Evolutionary conservation across 2,888 invertebrate genomes (phyloP).

Genomic region (Hydrotaea cyrtoneurina): DNA sequence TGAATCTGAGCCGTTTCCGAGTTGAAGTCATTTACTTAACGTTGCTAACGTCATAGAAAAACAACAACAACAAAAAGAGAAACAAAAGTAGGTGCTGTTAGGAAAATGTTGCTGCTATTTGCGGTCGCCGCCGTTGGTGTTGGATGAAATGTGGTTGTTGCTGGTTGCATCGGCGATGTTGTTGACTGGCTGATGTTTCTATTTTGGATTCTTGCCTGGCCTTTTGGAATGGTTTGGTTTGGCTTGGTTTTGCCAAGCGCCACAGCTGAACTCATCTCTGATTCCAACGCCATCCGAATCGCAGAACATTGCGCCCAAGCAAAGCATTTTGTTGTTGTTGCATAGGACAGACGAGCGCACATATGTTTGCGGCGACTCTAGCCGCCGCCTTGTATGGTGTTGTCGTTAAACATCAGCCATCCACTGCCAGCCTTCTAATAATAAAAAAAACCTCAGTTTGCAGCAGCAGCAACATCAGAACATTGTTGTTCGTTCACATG

Average conservation of each 20-base stretch:
- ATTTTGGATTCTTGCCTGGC: slow-evolving; percentile 1
- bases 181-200: background rate
- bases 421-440: background rate
- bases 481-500: background rate
- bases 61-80: too few species aligned
- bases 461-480: background rate
- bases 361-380: slow-evolving; percentile 39
- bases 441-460: slow-evolving; percentile 12
- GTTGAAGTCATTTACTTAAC: background rate
- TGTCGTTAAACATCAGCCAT: background rate
- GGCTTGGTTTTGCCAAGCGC: background rate
- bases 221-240: background rate
- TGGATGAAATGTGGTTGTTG: background rate
- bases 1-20: background rate
- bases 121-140: background rate
- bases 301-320: background rate
- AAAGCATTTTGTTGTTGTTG: background rate
- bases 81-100: background rate
- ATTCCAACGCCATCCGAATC: background rate
- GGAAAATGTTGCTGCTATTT: background rate
- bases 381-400: background rate
- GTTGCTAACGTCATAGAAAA: background rate
- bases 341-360: background rate
- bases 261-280: slow-evolving; percentile 5
- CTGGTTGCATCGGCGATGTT: background rate